These are phyloP conservation scores for Hemichromis elongatus DNA, from an alignment of 2,113 vertebrate species.

Conservation along the genomic window DNA sequence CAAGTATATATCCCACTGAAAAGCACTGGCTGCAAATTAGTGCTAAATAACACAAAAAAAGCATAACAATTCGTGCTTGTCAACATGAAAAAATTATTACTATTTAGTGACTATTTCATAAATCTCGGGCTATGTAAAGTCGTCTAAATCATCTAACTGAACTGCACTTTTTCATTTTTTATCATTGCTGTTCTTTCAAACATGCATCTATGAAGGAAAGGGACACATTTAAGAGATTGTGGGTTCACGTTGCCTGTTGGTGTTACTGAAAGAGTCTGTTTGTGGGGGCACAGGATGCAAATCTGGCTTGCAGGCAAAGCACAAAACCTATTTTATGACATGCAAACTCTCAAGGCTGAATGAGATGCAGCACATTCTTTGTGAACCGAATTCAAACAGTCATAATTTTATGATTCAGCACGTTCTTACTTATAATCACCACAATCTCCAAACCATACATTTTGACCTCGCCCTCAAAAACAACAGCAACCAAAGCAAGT, in stretches of 20 bases:
- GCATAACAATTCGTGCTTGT: background rate
- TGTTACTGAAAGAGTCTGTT: background rate
- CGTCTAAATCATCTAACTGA: too few relatives aligned
- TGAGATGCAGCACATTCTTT: background rate
- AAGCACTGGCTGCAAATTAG: background rate
- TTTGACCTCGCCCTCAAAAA: background rate
- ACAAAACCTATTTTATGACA: background rate
- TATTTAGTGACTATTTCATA: background rate
- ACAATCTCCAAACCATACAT: too few relatives aligned
- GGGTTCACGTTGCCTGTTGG: background rate
- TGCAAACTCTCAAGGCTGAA: background rate
- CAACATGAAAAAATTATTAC: background rate
- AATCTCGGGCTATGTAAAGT: background rate
- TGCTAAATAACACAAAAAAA: background rate
- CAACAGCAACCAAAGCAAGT: background rate
- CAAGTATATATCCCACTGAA: background rate
- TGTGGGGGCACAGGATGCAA: background rate
- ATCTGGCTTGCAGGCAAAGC: background rate
- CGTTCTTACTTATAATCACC: background rate
- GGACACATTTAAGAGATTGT: background rate
- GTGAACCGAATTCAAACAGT: background rate
- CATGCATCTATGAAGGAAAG: background rate
- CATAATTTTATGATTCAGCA: background rate
- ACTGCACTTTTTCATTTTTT: background rate
- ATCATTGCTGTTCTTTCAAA: background rate